These are phyloP conservation scores for Drosophila villosipedis DNA, from an alignment of 2,888 invertebrate genomes.

Conservation along the genomic window DNA sequence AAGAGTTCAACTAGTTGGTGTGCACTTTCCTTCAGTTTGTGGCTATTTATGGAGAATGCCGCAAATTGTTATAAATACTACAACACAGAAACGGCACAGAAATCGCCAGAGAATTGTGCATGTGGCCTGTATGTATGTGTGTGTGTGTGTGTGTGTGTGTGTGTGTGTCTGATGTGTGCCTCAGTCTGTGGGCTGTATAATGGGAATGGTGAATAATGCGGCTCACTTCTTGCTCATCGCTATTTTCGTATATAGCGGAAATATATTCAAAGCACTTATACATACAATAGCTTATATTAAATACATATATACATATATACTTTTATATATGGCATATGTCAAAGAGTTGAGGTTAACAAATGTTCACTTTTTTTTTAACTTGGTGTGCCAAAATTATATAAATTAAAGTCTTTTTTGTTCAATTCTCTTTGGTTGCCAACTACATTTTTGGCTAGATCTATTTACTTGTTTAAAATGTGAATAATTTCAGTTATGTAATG, in stretches of 20 bases:
- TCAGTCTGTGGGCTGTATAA: slow-evolving; percentile 41
- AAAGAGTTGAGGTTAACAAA: slow-evolving; percentile 11
- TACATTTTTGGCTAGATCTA: not conserved
- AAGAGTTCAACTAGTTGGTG: slow-evolving; percentile 34
- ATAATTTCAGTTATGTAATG: slow-evolving; percentile 36
- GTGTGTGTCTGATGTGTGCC: slow-evolving; percentile 22
- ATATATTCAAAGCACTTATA: slow-evolving; percentile 40
- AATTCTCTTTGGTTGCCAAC: not conserved
- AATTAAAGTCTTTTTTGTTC: slow-evolving; percentile 1
- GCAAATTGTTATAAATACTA: slow-evolving; percentile 61
- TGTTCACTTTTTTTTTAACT: slow-evolving; percentile 9
- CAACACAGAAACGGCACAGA: slow-evolving; percentile 30
- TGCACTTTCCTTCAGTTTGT: slow-evolving; percentile 46
- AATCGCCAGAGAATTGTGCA: slow-evolving; percentile 43
- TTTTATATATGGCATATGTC: slow-evolving; percentile 10
- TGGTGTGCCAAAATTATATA: slow-evolving; percentile 25
- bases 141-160: slow-evolving; percentile 19
- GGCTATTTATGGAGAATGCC: slow-evolving; percentile 82
- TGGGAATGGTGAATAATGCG: slow-evolving; percentile 56
- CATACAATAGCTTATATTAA: slow-evolving; percentile 13
- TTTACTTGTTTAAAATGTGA: not conserved
- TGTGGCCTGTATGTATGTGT: slow-evolving; percentile 16
- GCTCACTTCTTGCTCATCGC: slow-evolving; percentile 73
- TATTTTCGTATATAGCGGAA: slow-evolving; percentile 70
- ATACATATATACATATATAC: slow-evolving; percentile 17